A percentile compares a stretch with the other conserved stretches of the same genome.
Conservation (phyloP, 2,888 invertebrate species). For the Lordiphosa fenestrarum region DNA sequence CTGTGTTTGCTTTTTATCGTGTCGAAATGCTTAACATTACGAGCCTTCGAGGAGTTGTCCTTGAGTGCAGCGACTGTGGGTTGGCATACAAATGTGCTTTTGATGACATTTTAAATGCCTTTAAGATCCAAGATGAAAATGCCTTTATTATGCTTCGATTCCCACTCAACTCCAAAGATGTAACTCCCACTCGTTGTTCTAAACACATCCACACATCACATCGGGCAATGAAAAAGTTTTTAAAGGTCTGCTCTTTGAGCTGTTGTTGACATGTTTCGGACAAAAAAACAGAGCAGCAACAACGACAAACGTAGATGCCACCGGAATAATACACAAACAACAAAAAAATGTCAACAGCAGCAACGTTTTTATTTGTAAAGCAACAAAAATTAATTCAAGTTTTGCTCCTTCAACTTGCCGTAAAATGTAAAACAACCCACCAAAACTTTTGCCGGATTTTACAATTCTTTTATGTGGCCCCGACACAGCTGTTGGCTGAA, state of each 20-base stretch:
- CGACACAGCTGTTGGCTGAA: conserved; percentile 60
- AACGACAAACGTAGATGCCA: conserved; percentile 2
- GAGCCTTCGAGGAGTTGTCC: conserved; percentile 25
- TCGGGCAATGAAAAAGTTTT: conserved; percentile 28
- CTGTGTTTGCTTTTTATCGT: conserved; percentile 26
- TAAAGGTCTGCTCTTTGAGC: conserved; percentile 36
- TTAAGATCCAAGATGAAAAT: not conserved
- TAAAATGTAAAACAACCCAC: conserved; percentile 61
- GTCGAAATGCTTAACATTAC: conserved; percentile 17
- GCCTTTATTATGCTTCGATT: not conserved
- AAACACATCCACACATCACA: conserved; percentile 9
- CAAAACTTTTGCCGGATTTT: conserved; percentile 19
- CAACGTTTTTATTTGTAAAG: conserved; percentile 40
- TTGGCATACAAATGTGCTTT: conserved; percentile 57
- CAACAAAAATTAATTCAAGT: conserved; percentile 66
- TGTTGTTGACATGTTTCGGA: conserved; percentile 41
- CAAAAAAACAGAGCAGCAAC: too few species aligned
- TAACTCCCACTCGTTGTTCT: not conserved
- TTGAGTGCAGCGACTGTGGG: conserved; percentile 17
- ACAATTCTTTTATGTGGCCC: conserved; percentile 28
- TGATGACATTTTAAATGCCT: conserved; percentile 59
- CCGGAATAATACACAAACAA: conserved; percentile 15
- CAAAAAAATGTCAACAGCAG: conserved; percentile 69
- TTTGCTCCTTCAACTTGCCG: conserved; percentile 46
- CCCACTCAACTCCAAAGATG: conserved; percentile 22